Percentiles rank a stretch among this genome's conserved stretches.
Evolutionary conservation across 2,113 vertebrate species (phyloP).

Genomic region (Prunella fulvescens): DNA sequence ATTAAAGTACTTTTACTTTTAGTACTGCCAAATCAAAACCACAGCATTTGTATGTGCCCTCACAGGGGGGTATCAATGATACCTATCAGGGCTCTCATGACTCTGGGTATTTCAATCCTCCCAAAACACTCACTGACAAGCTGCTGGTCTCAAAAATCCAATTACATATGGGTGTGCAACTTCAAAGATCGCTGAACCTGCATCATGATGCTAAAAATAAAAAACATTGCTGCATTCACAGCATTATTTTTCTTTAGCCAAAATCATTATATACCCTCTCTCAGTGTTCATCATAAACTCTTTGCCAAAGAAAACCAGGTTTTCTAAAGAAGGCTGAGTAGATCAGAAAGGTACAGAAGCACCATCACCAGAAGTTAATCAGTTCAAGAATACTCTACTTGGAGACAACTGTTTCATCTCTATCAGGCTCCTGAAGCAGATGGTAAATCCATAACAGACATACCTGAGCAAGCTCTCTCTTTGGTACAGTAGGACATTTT

Average conservation of each 20-base stretch:
- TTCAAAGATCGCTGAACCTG: neutral
- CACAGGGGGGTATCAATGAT: rapidly evolving
- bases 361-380: neutral
- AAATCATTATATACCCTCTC: neutral
- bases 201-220: neutral
- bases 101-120: neutral
- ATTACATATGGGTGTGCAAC: neutral
- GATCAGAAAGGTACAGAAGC: neutral
- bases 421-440: neutral
- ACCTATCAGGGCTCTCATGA: neutral
- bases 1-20: neutral
- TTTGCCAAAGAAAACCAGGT: neutral
- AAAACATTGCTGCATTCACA: neutral
- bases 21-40: neutral
- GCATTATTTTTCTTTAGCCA: neutral
- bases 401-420: neutral
- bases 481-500: slow-evolving; percentile 44
- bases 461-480: slow-evolving; percentile 47
- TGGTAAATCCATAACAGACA: neutral
- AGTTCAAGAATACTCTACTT: neutral
- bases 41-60: neutral
- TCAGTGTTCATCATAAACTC: neutral
- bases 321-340: neutral
- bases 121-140: neutral
- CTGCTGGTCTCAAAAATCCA: neutral